phyloP scores from a whole-genome alignment of 2,113 vertebrate species.

The Arvicanthis niloticus region DNA sequence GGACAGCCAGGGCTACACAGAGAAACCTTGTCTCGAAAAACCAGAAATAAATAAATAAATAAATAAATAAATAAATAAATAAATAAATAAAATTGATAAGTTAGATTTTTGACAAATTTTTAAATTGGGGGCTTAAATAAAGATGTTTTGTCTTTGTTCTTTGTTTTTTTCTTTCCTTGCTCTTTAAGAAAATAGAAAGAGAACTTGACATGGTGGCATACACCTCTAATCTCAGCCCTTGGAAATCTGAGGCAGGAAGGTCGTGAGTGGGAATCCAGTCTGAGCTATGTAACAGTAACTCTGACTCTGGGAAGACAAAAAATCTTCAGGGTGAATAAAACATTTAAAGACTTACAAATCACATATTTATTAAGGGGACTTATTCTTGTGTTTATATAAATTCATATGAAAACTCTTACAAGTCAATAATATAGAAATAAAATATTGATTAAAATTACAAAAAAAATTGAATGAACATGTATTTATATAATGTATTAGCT shows the following conservation, averaged over 20 bases:
- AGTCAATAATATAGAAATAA: conserved; percentile 49
- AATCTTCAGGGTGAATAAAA: background rate
- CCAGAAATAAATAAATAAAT: too few relatives aligned
- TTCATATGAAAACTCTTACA: background rate
- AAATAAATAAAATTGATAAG: background rate
- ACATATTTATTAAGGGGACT: background rate
- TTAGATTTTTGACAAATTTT: background rate
- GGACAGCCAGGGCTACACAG: too few relatives aligned
- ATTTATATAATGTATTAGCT: background rate
- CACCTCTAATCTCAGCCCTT: background rate
- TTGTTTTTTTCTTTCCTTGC: background rate
- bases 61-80: background rate
- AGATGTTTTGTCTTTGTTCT: background rate
- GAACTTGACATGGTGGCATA: background rate
- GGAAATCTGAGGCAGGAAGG: background rate
- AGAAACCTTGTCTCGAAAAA: too few relatives aligned
- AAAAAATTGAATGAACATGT: background rate
- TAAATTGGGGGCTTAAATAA: background rate
- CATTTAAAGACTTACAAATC: background rate
- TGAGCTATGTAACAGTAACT: background rate
- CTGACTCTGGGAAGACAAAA: background rate
- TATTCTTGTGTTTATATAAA: background rate
- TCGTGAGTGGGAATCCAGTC: background rate
- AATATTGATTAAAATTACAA: background rate
- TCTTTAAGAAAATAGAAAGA: background rate